Percentiles rank a stretch among this genome's conserved stretches.
Conservation (phyloP, 2,797 vertebrate species). For the Sarcophilus harrisii region DNA sequence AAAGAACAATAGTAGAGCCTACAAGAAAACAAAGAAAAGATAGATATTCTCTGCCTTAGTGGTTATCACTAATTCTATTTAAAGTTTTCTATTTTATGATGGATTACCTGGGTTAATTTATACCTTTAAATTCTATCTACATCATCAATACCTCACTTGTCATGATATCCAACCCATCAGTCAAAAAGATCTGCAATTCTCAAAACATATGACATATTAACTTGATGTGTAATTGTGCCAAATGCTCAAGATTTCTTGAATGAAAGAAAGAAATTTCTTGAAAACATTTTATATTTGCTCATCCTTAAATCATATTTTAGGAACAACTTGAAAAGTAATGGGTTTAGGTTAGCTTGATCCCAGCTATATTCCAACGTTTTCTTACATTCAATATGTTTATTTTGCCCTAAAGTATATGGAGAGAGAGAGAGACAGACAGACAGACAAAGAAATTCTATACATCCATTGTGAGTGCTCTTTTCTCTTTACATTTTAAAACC, state of each 20-base stretch:
- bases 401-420: background rate
- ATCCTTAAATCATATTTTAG: no score
- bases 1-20: no score
- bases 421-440: no score
- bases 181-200: background rate
- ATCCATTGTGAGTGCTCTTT: background rate
- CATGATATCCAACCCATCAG: background rate
- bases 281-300: no score
- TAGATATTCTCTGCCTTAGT: background rate
- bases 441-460: no score
- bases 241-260: background rate
- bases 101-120: background rate
- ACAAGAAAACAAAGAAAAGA: no score
- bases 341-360: background rate
- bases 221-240: background rate
- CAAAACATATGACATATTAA: background rate
- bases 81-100: background rate
- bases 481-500: background rate
- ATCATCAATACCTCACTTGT: background rate
- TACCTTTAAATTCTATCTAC: background rate
- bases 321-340: no score
- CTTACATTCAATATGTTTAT: background rate
- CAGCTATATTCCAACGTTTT: background rate
- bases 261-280: background rate
- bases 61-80: background rate